These are phyloP conservation scores for Botia almorhae DNA, from an alignment of 2,797 vertebrate species.

Conservation along the genomic window DNA sequence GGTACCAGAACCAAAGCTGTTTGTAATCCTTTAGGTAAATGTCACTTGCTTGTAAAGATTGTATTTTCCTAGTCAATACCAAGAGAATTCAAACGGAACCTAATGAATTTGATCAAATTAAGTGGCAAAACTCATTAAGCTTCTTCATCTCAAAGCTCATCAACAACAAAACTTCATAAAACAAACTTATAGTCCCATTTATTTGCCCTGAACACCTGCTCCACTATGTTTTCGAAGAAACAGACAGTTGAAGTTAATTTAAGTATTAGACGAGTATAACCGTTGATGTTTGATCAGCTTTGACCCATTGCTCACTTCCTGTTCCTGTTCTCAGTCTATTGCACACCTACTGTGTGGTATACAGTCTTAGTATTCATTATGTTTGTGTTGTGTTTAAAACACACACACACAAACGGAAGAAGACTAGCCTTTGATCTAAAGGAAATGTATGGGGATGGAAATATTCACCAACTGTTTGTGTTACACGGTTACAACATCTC, in stretches of 20 bases:
- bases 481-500: background rate
- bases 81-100: too few species aligned
- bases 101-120: too few species aligned
- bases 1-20: background rate
- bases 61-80: too few species aligned
- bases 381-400: background rate
- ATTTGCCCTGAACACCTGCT: background rate
- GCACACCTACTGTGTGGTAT: background rate
- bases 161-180: background rate
- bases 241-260: background rate
- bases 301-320: constrained; percentile 16
- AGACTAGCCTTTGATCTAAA: background rate
- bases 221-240: background rate
- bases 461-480: background rate
- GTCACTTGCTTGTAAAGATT: too few species aligned
- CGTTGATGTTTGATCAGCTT: background rate
- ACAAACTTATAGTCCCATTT: background rate
- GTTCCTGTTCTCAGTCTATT: background rate
- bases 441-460: background rate
- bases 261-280: background rate
- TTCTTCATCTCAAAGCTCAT: background rate
- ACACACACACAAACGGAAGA: background rate
- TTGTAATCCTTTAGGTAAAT: too few species aligned
- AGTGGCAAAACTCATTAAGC: background rate
- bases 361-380: background rate